Conservation (phyloP, 2,113 vertebrate species). For the Pan paniscus region DNA sequence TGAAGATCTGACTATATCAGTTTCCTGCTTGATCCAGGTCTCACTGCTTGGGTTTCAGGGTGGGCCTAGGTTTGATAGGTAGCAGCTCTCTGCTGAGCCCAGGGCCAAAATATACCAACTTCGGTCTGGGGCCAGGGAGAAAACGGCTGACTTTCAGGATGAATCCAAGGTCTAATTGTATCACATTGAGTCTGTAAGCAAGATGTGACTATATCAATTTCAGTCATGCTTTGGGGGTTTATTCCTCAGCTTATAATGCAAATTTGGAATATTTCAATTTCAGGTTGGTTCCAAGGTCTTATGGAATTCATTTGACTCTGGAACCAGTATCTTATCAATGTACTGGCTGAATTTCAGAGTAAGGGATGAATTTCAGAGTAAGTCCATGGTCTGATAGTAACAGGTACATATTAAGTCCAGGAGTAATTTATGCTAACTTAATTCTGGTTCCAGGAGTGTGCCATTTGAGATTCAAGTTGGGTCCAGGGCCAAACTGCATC, state of each 20-base stretch:
- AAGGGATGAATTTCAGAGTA: background rate
- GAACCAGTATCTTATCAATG: no score
- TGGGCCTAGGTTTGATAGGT: background rate
- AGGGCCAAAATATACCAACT: accelerated
- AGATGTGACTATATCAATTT: background rate
- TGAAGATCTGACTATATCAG: background rate
- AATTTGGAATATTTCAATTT: background rate
- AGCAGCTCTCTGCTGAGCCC: background rate
- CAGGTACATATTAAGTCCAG: background rate
- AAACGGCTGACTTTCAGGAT: background rate
- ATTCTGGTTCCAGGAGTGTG: background rate
- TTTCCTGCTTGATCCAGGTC: background rate
- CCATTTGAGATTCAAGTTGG: background rate
- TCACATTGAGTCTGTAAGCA: background rate
- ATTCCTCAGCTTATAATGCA: background rate
- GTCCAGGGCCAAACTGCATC: background rate
- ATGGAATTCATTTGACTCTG: no score
- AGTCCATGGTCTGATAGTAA: background rate
- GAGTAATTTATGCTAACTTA: no score
- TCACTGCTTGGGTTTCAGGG: background rate
- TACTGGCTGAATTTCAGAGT: background rate
- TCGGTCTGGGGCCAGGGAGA: background rate
- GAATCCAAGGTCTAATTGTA: background rate
- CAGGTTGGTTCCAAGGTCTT: background rate
- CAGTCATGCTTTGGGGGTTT: background rate